A percentile compares a stretch with the other conserved stretches of the same genome.
These are phyloP conservation scores for Cottoperca gobio DNA, from an alignment of 2,797 vertebrate species.

Conservation along the genomic window DNA sequence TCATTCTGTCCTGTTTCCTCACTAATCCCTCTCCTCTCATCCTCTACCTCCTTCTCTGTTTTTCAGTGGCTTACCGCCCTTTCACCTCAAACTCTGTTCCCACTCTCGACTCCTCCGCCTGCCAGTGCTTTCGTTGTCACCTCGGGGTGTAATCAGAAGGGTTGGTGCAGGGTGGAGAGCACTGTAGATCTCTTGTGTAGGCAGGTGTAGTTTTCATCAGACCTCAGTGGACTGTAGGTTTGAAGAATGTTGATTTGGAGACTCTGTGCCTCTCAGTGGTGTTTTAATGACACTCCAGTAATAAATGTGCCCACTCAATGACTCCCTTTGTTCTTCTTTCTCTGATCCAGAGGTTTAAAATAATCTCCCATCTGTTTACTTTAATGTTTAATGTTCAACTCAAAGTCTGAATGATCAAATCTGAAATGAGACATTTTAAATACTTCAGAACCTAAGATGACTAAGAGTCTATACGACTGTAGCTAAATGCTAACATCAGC, in stretches of 20 bases:
- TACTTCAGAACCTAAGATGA: too few species aligned
- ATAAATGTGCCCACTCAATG: slow-evolving; percentile 1
- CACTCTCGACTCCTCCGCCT: slow-evolving; percentile 4
- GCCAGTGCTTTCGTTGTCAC: slow-evolving; percentile 6
- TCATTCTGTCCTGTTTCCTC: background rate
- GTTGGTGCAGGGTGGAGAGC: slow-evolving; percentile 17
- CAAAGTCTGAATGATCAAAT: background rate
- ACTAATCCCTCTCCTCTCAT: background rate
- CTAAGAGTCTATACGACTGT: too few species aligned
- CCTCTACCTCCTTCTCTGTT: background rate
- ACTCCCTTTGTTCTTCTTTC: background rate
- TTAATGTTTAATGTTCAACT: background rate
- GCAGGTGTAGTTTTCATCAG: slow-evolving; percentile 5
- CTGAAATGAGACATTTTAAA: background rate
- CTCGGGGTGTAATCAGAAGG: background rate
- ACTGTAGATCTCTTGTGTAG: slow-evolving; percentile 16
- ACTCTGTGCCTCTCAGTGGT: background rate
- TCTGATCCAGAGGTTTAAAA: background rate
- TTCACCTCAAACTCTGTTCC: background rate
- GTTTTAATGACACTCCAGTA: background rate
- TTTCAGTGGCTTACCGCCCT: background rate
- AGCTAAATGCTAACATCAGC: too few species aligned
- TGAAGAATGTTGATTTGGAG: slow-evolving; percentile 1
- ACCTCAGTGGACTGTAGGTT: slow-evolving; percentile 13
- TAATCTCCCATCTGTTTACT: background rate